These are phyloP conservation scores for Chelonia mydas DNA, from an alignment of 2,797 vertebrate species.

Conservation along the genomic window DNA sequence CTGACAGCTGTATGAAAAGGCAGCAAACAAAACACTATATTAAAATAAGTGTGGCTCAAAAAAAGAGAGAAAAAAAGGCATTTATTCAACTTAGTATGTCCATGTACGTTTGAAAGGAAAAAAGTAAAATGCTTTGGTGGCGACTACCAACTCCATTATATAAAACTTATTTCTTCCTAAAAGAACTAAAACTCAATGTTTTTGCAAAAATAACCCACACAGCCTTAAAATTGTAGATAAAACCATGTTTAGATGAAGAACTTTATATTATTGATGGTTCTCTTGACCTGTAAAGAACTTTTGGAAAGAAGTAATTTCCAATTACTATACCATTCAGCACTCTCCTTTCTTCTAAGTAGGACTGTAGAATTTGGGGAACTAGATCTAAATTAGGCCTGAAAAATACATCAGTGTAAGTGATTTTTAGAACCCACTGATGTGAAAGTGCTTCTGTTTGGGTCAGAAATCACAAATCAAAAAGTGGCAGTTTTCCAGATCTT, in stretches of 20 bases:
- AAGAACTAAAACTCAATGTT: constrained; percentile 9
- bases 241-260: constrained; percentile 10
- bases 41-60: background rate
- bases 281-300: constrained; percentile 32
- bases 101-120: background rate
- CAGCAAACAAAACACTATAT: background rate
- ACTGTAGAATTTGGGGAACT: background rate
- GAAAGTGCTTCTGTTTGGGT: constrained; percentile 15
- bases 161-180: background rate
- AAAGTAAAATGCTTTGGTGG: background rate
- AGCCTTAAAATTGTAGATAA: background rate
- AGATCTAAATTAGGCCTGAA: constrained; percentile 23
- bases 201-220: background rate
- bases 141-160: background rate
- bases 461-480: constrained; percentile 48
- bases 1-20: background rate
- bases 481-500: constrained; percentile 21
- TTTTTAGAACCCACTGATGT: background rate
- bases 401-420: constrained; percentile 29
- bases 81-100: background rate
- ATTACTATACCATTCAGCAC: constrained; percentile 24
- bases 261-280: constrained; percentile 33
- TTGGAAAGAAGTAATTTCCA: constrained; percentile 32
- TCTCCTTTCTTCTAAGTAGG: constrained; percentile 19
- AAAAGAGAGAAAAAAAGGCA: background rate